A percentile compares a stretch with the other conserved stretches of the same genome.
phyloP scores from a whole-genome alignment of 2,797 vertebrate genomes.

The Myiotriccus ornatus region DNA sequence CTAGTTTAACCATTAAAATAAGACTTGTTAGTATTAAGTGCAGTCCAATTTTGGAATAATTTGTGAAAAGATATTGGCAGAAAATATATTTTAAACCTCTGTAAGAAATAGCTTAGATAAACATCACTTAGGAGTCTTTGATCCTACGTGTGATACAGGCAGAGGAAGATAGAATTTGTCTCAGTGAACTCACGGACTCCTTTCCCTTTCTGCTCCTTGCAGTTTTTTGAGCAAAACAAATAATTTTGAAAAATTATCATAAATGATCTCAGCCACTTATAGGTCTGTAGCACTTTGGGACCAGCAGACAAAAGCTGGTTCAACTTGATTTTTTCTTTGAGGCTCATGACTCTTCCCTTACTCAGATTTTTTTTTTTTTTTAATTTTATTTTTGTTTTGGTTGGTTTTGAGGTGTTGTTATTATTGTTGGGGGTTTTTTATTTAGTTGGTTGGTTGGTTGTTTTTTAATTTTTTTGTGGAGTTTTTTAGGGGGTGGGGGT shows the following conservation, averaged over 20 bases:
- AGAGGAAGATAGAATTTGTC: not conserved
- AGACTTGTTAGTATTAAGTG: not conserved
- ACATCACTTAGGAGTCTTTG: not conserved
- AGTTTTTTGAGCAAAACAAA: not conserved
- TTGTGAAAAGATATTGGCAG: not conserved
- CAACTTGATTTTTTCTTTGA: not conserved
- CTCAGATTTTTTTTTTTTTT: too few relatives aligned
- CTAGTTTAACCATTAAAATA: not conserved
- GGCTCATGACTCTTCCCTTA: not conserved
- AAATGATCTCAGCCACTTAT: not conserved
- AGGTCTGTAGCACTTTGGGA: not conserved
- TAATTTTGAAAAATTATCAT: not conserved
- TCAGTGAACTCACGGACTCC: not conserved
- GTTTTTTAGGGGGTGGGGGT: too few relatives aligned
- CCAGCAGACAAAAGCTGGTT: not conserved
- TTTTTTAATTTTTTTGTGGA: too few relatives aligned
- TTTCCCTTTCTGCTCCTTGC: not conserved
- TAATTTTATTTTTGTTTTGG: too few relatives aligned
- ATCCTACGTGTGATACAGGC: accelerated
- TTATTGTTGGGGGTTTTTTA: too few relatives aligned
- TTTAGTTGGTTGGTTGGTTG: too few relatives aligned
- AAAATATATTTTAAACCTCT: not conserved
- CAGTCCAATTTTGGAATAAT: not conserved
- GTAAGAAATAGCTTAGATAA: not conserved
- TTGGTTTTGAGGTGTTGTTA: too few relatives aligned